These are phyloP conservation scores for Axinella damicornis DNA, from an alignment of 37 sponge, comb jelly and placozoan genomes.

Conservation along the genomic window DNA sequence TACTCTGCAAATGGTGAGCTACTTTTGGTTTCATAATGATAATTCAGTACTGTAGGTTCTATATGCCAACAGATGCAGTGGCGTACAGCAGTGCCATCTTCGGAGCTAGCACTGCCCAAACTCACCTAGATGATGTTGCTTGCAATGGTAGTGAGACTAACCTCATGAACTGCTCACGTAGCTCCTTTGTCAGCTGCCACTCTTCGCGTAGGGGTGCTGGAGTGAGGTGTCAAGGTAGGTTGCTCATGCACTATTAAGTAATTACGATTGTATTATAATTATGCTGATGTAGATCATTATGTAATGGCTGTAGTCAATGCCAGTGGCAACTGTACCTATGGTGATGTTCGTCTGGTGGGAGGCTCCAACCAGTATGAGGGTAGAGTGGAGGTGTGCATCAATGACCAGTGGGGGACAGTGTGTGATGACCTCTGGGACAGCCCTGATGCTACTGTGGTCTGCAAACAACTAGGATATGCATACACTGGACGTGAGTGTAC, in stretches of 20 bases:
- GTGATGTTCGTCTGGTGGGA: too few relatives aligned
- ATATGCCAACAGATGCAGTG: constrained; percentile 13
- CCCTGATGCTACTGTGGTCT: too few relatives aligned
- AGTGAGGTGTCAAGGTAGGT: constrained; percentile 13
- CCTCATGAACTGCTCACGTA: constrained; percentile 9
- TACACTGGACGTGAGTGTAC: neutral
- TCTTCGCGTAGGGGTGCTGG: constrained; percentile 16
- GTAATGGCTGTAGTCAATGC: too few relatives aligned
- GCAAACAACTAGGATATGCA: neutral
- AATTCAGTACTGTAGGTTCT: neutral
- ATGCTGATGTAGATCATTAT: too few relatives aligned
- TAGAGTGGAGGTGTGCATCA: too few relatives aligned
- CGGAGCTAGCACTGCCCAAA: neutral
- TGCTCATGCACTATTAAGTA: too few relatives aligned
- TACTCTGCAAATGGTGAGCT: neutral
- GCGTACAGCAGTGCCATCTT: constrained; percentile 7
- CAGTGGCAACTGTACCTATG: too few relatives aligned
- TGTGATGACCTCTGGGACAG: too few relatives aligned
- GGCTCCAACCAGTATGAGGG: too few relatives aligned
- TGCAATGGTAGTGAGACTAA: constrained; percentile 5
- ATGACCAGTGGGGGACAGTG: too few relatives aligned
- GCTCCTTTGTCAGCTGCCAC: constrained; percentile 2
- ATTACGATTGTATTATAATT: too few relatives aligned
- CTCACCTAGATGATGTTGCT: neutral
- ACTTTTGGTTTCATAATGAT: neutral